Evolutionary conservation across 2,113 vertebrate species (phyloP), one percentile per base, ranked within the genome.

Genomic region (Copsychus sechellarum): DNA sequence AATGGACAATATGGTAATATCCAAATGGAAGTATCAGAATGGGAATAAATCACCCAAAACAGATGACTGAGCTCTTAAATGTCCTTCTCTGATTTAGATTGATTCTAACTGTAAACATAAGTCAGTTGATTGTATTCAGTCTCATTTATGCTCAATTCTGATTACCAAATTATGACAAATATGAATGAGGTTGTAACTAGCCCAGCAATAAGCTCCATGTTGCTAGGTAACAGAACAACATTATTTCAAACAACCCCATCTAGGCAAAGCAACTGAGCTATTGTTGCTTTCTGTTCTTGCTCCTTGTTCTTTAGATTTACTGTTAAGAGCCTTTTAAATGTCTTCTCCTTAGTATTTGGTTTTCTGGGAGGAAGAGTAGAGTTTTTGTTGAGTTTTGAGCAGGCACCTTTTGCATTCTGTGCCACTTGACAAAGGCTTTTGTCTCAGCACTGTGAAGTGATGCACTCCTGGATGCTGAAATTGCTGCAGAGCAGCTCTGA

Each of bases 141-240:
- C 96, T 97, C 98, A 98, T 98, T 98, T 98, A 97, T 97, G 95
- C 98, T 98, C 95, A 95, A 65, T 94, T 97, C 95, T 98, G 97
- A 98, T 98, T 98, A 97, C 96, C 97, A 98, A 98, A 98, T 98
- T 97, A 97, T 98, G 97, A 98, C 97, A 98, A 98, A 98, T 97
- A 97, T 95, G 96, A 96, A 97, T 97, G 93, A 93, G 95, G 76
- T 91, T 97, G 93, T 97, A 98, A 98, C 90, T 85, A 96, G 94
- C 93, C 94, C 88, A 94, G 95, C 96, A 96, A 97, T 98, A 91
- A 97, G 94, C 77, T 96, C 93, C 92, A 58, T 92, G 98, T 98
- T 98, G 98, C 98, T 98, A 98, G 97, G 98, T 95, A 98, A 98
- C 98, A 92, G 95, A 51, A 80, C 88, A 97, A 92, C 88, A 96